These are phyloP conservation scores for Nibea albiflora DNA, from an alignment of 2,113 vertebrate genomes.

Conservation along the genomic window DNA sequence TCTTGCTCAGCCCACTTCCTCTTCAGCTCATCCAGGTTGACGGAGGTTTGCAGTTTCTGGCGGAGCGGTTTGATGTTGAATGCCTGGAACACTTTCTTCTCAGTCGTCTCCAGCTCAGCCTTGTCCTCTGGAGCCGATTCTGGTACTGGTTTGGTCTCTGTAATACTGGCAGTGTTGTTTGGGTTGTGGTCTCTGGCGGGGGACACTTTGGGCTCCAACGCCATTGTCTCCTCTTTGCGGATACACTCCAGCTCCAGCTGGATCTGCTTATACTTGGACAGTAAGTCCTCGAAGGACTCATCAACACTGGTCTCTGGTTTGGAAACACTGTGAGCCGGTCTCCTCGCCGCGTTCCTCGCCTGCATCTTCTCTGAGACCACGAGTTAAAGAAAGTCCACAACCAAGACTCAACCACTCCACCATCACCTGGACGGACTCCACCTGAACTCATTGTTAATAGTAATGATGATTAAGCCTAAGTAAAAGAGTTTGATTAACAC, in stretches of 20 bases:
- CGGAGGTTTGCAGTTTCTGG: conserved; percentile 89
- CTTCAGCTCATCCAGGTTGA: conserved; percentile 86
- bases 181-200: conserved; percentile 73
- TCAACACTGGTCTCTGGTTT: conserved; percentile 88
- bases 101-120: conserved; percentile 82
- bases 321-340: conserved; percentile 78
- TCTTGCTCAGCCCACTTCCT: conserved; percentile 53
- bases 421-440: no score
- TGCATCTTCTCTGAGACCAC: conserved; percentile 87
- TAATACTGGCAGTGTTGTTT: conserved; percentile 62
- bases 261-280: conserved; percentile 97
- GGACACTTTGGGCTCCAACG: conserved; percentile 85
- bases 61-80: conserved; percentile 96
- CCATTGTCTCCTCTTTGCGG: conserved; percentile 94
- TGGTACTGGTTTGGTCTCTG: conserved; percentile 71
- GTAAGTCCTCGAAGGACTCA: conserved; percentile 97
- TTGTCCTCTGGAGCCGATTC: conserved; percentile 80
- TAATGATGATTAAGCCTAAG: no score
- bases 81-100: conserved; percentile 92
- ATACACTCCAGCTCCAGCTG: conserved; percentile 96
- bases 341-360: conserved; percentile 85
- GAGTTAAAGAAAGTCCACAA: not conserved
- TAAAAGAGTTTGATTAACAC: no score
- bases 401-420: not conserved
- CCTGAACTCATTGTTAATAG: no score